phyloP scores from a whole-genome alignment of 2,797 vertebrate genomes.

The Amphiprion clarkii region DNA sequence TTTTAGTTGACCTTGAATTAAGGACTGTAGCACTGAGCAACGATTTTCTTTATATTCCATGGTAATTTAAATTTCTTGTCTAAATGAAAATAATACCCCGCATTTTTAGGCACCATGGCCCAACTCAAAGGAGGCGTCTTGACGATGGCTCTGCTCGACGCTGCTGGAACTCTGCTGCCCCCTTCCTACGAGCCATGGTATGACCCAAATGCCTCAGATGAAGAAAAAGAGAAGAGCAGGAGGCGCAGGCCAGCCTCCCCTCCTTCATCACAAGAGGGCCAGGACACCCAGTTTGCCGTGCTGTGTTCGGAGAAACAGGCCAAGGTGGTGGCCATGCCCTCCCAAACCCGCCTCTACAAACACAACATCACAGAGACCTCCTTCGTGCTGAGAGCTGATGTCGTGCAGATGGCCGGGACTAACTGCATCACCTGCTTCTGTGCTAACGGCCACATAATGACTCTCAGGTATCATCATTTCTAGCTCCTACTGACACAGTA shows the following conservation, averaged over 20 bases:
- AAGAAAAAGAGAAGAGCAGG: conserved; percentile 92
- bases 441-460: conserved; percentile 98
- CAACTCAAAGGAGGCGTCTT: conserved; percentile 93
- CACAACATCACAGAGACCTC: conserved; percentile 98
- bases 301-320: conserved; percentile 99
- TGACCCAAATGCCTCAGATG: conserved; percentile 92
- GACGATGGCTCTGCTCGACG: conserved; percentile 94
- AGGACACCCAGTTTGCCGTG: conserved; percentile 93
- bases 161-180: conserved; percentile 89
- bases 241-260: conserved; percentile 91
- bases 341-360: conserved; percentile 92
- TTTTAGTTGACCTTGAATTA: background rate
- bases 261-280: conserved; percentile 92
- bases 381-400: conserved; percentile 94
- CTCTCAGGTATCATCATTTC: conserved; percentile 90
- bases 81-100: too few species aligned
- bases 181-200: conserved; percentile 93
- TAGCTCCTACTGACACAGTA: background rate
- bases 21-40: too few species aligned
- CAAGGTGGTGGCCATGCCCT: conserved; percentile 94
- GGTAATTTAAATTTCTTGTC: too few species aligned
- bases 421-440: conserved; percentile 97
- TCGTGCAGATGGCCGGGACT: conserved; percentile 90
- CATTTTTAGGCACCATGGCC: conserved; percentile 88
- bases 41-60: too few species aligned